A percentile compares a stretch with the other conserved stretches of the same genome.
phyloP scores from a whole-genome alignment of 2,113 vertebrate species.

The Odontesthes bonariensis region DNA sequence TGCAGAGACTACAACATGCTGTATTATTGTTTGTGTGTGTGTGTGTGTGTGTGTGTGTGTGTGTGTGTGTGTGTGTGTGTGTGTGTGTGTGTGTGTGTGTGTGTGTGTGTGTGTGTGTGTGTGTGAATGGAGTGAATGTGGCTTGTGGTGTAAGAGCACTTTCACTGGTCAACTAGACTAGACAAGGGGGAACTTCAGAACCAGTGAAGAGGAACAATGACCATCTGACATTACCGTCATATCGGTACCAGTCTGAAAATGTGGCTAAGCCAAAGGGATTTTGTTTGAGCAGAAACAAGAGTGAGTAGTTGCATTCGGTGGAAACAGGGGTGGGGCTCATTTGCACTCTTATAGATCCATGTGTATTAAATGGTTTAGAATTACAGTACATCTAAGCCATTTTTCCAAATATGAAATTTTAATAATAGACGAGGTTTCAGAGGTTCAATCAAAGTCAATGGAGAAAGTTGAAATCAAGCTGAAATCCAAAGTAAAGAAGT shows the following conservation, averaged over 20 bases:
- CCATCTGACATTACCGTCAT: neutral
- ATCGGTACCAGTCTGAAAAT: neutral
- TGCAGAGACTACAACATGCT: too few species aligned
- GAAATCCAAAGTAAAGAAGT: neutral
- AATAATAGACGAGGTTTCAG: neutral
- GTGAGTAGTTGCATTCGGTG: neutral
- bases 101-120: too few species aligned
- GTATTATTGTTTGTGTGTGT: too few species aligned
- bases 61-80: too few species aligned
- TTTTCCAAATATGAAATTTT: neutral
- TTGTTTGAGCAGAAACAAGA: slow-evolving; percentile 5
- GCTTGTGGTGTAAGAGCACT: too few species aligned
- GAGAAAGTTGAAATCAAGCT: neutral
- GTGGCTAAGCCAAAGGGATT: neutral
- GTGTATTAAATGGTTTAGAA: neutral
- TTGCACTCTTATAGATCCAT: neutral
- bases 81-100: too few species aligned
- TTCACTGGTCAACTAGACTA: too few species aligned
- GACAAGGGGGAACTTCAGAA: neutral
- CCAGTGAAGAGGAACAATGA: neutral
- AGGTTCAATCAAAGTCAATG: too few species aligned
- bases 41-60: too few species aligned
- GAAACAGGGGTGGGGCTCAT: neutral
- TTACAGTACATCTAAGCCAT: neutral
- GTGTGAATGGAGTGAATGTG: too few species aligned